Evolutionary conservation across 2,113 vertebrate species (phyloP), one percentile per base, ranked within the genome.

Genomic region (Syngnathoides biaculeatus): DNA sequence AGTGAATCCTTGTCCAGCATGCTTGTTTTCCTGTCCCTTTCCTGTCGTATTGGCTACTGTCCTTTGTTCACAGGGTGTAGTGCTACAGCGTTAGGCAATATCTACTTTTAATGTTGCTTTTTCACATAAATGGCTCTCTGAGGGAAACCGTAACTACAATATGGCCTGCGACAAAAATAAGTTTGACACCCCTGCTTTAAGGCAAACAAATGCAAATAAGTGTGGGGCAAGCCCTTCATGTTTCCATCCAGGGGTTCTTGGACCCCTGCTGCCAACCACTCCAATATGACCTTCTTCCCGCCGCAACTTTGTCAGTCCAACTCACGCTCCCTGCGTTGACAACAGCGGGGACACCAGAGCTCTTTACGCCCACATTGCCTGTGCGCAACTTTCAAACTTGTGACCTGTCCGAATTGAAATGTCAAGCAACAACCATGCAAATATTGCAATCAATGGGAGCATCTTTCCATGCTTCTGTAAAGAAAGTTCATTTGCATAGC

Each of bases 401-500:
- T 17, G 8, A 65, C 15, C 62, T 56, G 39, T 40, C 38, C 58
- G 55, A 52, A 59, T 72, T 73, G 61, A 82, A 81, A 85, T 78
- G 73, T 82, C 74, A 79, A 59, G 68, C 64, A 69, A 77, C 66
- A 74, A 57, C 53, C n/a, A 62, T 15, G 60, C 53, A 62, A 62
- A 43, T 43, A 40, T 22, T 43, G 40, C 40, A 43, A 43, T 26
- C 40, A 24, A 43, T 15, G 8, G 0, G 17, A 26, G n/a, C 14
- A 42, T 62, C 12, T 40, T 61, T 14, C 40, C 4, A 42, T 26
- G 60, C n/a, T 43, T 43, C 39, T 24, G 40, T 3, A 4, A 62
- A 39, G 20, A 24, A 62, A 17, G 17, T 24, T 8, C 13, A 86
- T 88, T 80, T 85, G 81, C 68, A 84, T 87, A 79, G 20, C 58